phyloP scores from a whole-genome alignment of 2,113 vertebrate species.

The Apteryx mantelli region DNA sequence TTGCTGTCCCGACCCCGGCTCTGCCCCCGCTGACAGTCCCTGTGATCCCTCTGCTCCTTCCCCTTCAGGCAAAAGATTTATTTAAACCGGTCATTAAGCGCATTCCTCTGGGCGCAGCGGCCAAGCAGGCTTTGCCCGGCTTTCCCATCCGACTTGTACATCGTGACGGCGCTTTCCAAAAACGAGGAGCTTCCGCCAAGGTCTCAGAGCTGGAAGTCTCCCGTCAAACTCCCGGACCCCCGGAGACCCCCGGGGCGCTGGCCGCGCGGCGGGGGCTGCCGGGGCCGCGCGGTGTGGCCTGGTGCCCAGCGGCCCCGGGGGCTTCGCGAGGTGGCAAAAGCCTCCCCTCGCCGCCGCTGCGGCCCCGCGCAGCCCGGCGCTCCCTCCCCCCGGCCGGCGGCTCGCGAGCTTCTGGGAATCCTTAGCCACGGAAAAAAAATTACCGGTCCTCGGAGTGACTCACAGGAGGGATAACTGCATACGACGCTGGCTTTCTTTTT shows the following conservation, averaged over 20 bases:
- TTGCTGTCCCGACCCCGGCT: background rate
- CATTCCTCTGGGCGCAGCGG: background rate
- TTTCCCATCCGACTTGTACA: background rate
- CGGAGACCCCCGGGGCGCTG: no score
- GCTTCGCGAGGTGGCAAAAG: no score
- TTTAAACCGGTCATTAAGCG: background rate
- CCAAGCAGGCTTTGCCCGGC: background rate
- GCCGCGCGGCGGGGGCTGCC: no score
- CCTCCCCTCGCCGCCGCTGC: no score
- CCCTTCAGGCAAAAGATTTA: background rate
- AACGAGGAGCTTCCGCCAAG: background rate
- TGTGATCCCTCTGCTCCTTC: background rate
- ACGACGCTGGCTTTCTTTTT: background rate
- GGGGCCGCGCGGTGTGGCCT: no score
- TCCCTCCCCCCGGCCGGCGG: background rate
- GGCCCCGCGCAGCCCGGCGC: no score
- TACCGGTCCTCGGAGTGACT: slow-evolving; percentile 27
- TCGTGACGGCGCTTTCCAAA: background rate
- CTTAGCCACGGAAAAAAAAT: slow-evolving; percentile 23
- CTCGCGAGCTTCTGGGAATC: slow-evolving; percentile 36
- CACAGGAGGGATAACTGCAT: slow-evolving; percentile 11
- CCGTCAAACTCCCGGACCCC: background rate
- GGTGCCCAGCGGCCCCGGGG: no score
- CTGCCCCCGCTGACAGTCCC: rapidly evolving
- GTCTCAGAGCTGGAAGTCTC: background rate